These are phyloP conservation scores for Eurytoma californica DNA, from an alignment of 2,888 invertebrate genomes.

Conservation along the genomic window DNA sequence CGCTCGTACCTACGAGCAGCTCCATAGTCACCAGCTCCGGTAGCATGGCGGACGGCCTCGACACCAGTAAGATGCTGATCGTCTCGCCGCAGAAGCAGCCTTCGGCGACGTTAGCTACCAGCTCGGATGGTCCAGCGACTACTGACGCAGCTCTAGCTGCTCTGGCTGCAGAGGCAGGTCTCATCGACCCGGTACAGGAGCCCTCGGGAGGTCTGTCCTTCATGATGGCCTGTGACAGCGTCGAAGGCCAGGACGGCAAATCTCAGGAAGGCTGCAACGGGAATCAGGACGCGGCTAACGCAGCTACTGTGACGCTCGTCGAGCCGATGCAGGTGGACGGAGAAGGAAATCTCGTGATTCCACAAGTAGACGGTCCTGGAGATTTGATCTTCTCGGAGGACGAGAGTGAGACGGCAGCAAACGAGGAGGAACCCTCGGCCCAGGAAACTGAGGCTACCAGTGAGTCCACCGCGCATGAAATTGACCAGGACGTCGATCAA, in stretches of 20 bases:
- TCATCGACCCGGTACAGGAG: slow-evolving; percentile 77
- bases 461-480: slow-evolving; percentile 54
- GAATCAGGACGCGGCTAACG: slow-evolving; percentile 68
- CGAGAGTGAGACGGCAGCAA: slow-evolving; percentile 58
- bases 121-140: slow-evolving; percentile 79
- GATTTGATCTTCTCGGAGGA: slow-evolving; percentile 69
- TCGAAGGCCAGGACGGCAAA: slow-evolving; percentile 62
- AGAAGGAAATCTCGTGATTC: slow-evolving; percentile 72
- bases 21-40: slow-evolving; percentile 70
- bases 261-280: slow-evolving; percentile 73
- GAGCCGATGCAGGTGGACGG: slow-evolving; percentile 73
- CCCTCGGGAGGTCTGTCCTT: slow-evolving; percentile 70
- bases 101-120: slow-evolving; percentile 77
- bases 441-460: slow-evolving; percentile 57
- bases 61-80: slow-evolving; percentile 71
- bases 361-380: slow-evolving; percentile 71
- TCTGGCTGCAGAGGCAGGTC: slow-evolving; percentile 80
- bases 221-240: slow-evolving; percentile 70
- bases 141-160: slow-evolving; percentile 81
- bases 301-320: slow-evolving; percentile 65
- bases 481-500: slow-evolving; percentile 61
- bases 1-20: slow-evolving; percentile 77
- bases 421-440: slow-evolving; percentile 32
- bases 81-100: slow-evolving; percentile 77
- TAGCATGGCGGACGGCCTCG: slow-evolving; percentile 62